These are phyloP conservation scores for Neogale vison DNA, from an alignment of 2,113 vertebrate species.

Conservation along the genomic window DNA sequence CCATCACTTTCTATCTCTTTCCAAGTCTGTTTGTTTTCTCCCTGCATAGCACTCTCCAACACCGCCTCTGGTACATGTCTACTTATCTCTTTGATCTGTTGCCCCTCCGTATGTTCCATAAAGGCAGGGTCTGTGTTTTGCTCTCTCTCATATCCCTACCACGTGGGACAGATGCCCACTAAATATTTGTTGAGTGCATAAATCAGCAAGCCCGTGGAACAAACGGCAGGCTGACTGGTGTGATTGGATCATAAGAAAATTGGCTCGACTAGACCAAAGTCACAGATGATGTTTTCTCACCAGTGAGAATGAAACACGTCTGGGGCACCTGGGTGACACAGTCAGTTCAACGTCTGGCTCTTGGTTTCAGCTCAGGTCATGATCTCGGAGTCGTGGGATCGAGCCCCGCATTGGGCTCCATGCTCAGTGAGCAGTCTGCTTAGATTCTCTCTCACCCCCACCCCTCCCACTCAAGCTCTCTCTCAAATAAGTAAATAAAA, in stretches of 20 bases:
- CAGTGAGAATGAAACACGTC: not conserved
- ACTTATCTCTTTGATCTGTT: not conserved
- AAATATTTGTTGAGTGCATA: not conserved
- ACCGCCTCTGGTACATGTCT: not conserved
- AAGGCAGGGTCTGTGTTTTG: not conserved
- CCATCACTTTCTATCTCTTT: not conserved
- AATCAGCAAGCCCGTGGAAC: not conserved
- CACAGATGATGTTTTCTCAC: not conserved
- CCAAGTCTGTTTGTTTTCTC: not conserved
- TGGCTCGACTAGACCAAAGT: not conserved
- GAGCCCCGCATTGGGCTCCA: not conserved
- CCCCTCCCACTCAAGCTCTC: not conserved
- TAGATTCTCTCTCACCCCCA: not conserved
- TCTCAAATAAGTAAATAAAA: not conserved
- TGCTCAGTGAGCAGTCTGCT: not conserved
- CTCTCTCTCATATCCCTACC: not conserved
- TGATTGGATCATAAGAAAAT: not conserved
- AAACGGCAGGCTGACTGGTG: not conserved
- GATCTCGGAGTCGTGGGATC: not conserved
- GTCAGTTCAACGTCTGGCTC: not conserved
- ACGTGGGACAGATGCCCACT: not conserved
- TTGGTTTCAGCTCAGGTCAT: not conserved
- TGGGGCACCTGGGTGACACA: not conserved
- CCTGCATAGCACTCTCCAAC: not conserved
- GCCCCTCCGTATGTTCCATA: not conserved